Percentiles rank a stretch among this genome's conserved stretches.
Evolutionary conservation across 2,797 vertebrate genomes (phyloP).

Genomic region (Tragelaphus eurycerus): DNA sequence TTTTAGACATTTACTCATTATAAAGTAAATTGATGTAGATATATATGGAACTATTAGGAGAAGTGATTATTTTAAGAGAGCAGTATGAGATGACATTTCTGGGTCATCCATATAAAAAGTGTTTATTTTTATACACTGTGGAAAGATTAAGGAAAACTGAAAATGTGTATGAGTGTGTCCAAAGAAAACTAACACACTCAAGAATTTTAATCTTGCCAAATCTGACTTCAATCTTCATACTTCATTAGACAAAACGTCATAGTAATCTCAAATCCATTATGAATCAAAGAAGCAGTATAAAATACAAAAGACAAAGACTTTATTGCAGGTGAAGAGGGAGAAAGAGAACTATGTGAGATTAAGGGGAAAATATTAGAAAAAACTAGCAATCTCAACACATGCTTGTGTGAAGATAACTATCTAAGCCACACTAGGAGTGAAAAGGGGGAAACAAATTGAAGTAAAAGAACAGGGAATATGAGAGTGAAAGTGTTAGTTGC

Average conservation of each 20-base stretch:
- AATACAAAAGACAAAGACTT: background rate
- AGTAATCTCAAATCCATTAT: background rate
- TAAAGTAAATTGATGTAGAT: background rate
- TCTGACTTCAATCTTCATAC: background rate
- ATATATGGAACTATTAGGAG: background rate
- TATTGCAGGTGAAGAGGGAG: background rate
- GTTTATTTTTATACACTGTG: background rate
- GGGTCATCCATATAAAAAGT: slow-evolving; percentile 5
- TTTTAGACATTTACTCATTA: background rate
- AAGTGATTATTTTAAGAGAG: background rate
- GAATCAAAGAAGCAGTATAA: background rate
- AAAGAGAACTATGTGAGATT: background rate
- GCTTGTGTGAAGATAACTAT: background rate
- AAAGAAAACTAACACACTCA: background rate
- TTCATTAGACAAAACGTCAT: background rate
- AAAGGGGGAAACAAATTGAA: background rate
- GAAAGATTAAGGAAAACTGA: background rate
- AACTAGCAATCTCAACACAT: background rate
- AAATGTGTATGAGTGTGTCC: background rate
- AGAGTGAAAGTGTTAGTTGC: background rate
- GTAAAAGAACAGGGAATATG: background rate
- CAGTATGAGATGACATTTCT: background rate
- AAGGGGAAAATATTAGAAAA: background rate
- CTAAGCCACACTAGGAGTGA: background rate
- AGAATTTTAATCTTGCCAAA: background rate